Percentiles rank a stretch among this genome's conserved stretches.
Evolutionary conservation across 2,888 invertebrate species (phyloP).

Genomic region (Tipula helvola): DNA sequence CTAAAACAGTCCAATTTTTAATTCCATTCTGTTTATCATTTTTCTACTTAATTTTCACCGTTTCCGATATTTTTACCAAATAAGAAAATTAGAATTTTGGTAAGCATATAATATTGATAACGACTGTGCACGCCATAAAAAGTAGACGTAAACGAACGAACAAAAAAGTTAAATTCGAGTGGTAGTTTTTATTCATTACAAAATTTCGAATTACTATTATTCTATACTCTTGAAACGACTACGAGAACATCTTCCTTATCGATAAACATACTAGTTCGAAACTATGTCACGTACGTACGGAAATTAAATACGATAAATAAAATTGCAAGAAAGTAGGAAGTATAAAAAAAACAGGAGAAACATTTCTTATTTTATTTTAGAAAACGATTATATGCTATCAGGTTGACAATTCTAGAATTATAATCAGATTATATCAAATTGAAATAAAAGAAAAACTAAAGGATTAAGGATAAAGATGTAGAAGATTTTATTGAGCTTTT

Average conservation of each 20-base stretch:
- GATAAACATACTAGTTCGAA: neutral
- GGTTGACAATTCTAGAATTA: neutral
- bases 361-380: neutral
- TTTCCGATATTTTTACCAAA: too few relatives aligned
- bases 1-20: too few relatives aligned
- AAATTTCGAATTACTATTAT: neutral
- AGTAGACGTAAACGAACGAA: too few relatives aligned
- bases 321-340: neutral
- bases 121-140: too few relatives aligned
- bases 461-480: neutral
- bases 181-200: neutral
- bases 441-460: neutral
- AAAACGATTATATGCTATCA: conserved; percentile 4
- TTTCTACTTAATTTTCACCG: too few relatives aligned
- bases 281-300: neutral
- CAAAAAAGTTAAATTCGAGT: too few relatives aligned
- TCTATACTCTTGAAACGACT: neutral
- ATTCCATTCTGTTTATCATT: too few relatives aligned
- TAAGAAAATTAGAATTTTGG: too few relatives aligned
- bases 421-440: neutral
- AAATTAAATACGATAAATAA: conserved; percentile 4
- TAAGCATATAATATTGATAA: too few relatives aligned
- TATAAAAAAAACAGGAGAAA: neutral
- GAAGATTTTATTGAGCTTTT: neutral
- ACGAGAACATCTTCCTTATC: neutral